These are phyloP conservation scores for Sinotaia quadrata DNA, from an alignment of 2,888 invertebrate genomes.

Conservation along the genomic window DNA sequence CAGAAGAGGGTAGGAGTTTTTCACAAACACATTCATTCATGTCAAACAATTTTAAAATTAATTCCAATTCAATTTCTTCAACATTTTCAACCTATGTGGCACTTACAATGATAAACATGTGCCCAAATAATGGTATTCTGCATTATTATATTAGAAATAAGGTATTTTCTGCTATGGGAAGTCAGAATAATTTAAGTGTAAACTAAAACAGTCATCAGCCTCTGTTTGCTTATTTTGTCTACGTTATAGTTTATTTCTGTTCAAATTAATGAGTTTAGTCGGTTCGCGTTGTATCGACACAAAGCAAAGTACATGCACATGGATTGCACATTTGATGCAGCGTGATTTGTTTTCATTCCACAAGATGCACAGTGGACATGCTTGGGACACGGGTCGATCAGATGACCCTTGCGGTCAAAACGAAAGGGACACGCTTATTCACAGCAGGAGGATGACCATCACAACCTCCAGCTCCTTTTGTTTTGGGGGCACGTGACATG, in stretches of 20 bases:
- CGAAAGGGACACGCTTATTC: constrained; percentile 11
- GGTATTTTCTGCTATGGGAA: no score
- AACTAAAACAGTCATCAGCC: no score
- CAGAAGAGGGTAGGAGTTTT: constrained; percentile 5
- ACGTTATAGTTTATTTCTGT: not conserved
- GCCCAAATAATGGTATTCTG: no score
- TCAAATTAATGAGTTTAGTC: not conserved
- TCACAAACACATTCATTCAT: no score
- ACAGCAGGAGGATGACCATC: not conserved
- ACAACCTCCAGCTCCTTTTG: not conserved
- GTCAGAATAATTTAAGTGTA: no score
- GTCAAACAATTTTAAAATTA: not conserved
- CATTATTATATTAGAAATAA: no score
- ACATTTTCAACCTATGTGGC: no score
- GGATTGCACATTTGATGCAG: constrained; percentile 7
- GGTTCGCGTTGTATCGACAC: not conserved
- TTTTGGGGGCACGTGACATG: not conserved
- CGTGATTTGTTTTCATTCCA: constrained; percentile 10
- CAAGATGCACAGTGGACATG: not conserved
- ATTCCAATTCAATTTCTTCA: no score
- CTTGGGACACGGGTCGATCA: not conserved
- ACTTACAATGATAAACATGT: no score
- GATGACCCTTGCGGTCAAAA: constrained; percentile 13
- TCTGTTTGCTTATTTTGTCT: not conserved
- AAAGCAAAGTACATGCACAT: not conserved